Evolutionary conservation across 2,888 invertebrate genomes (phyloP).

Genomic region (Papilio gigon): DNA sequence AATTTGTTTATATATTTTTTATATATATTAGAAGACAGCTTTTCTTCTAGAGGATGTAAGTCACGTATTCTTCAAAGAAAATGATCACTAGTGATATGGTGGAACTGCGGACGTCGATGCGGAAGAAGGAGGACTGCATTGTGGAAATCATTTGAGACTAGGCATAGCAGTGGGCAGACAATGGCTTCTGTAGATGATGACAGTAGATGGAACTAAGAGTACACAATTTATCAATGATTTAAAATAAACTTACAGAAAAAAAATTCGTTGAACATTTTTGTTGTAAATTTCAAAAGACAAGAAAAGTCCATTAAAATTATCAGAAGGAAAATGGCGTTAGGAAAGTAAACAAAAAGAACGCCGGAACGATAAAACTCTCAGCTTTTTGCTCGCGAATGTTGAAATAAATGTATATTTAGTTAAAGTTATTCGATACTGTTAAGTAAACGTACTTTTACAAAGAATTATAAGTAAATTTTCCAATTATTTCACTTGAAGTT

Average conservation of each 20-base stretch:
- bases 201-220: neutral
- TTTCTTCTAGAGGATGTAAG: too few relatives aligned
- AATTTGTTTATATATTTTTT: too few relatives aligned
- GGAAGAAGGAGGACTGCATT: too few relatives aligned
- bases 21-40: neutral
- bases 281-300: neutral
- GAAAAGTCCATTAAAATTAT: slow-evolving; percentile 28
- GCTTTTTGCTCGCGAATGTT: slow-evolving; percentile 3
- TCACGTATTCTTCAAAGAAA: too few relatives aligned
- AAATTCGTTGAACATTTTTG: neutral
- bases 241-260: neutral
- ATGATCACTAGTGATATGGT: too few relatives aligned
- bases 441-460: neutral
- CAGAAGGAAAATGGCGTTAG: slow-evolving; percentile 11
- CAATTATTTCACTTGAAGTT: neutral
- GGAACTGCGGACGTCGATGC: too few relatives aligned
- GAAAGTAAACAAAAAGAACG: slow-evolving; percentile 15
- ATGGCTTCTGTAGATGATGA: too few relatives aligned
- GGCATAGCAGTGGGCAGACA: too few relatives aligned
- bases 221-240: neutral
- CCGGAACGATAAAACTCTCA: neutral
- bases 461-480: neutral
- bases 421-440: slow-evolving; percentile 1
- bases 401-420: neutral
- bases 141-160: too few relatives aligned